These are phyloP conservation scores for Plutella xylostella DNA, from an alignment of 2,888 invertebrate genomes.

Conservation along the genomic window DNA sequence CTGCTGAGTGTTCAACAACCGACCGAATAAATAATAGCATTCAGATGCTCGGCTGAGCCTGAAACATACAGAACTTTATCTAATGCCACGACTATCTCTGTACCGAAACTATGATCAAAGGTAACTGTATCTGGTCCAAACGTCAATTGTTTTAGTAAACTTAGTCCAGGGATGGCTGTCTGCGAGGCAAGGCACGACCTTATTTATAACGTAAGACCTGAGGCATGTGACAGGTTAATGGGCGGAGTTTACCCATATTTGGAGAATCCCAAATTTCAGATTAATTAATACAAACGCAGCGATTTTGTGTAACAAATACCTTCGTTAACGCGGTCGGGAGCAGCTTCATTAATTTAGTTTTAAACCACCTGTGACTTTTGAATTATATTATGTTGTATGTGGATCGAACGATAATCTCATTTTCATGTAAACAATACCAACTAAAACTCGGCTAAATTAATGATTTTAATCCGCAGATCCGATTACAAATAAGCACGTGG, in stretches of 20 bases:
- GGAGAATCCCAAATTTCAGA: not conserved
- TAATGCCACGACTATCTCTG: no score
- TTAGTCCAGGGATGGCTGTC: no score
- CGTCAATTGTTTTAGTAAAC: no score
- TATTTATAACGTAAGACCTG: no score
- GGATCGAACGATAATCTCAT: not conserved
- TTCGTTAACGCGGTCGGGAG: not conserved
- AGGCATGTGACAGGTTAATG: no score
- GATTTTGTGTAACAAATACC: not conserved
- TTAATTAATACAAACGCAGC: not conserved
- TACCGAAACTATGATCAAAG: no score
- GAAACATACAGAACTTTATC: constrained; percentile 31
- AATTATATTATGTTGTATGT: not conserved
- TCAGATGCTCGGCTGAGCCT: not conserved
- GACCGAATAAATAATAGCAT: constrained; percentile 39
- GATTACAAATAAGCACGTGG: not conserved
- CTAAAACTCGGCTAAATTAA: not conserved
- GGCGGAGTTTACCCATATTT: not conserved
- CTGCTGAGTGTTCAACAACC: constrained; percentile 36
- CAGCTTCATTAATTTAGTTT: constrained; percentile 1
- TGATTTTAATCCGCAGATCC: not conserved
- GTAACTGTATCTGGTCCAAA: no score
- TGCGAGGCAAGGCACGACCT: no score
- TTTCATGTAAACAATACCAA: not conserved
- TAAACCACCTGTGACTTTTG: not conserved